Evolutionary conservation across 2,113 vertebrate species (phyloP), one percentile per base, ranked within the genome.

Genomic region (Butastur rufipennis): DNA sequence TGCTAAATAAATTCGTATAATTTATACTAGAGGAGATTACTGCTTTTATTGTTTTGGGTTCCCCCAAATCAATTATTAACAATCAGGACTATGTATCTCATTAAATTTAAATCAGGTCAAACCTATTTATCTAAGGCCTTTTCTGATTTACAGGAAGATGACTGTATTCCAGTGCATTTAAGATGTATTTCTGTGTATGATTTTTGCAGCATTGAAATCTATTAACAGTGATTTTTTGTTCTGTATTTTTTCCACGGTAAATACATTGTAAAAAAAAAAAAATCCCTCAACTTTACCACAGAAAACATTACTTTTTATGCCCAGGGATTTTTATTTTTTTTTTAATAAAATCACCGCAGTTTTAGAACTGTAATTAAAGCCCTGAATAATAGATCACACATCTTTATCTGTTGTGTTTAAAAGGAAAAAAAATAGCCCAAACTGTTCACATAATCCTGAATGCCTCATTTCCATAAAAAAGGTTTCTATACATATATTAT

Each of bases 401-500:
- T 97, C 94, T 95, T 94, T 85, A 94, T 92, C 96, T 94, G 66
- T 97, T 97, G 83, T 96, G 96, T 97, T 96, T 95, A 94, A 98
- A 97, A 93, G 58, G 71, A 32, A 79, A 55, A 93, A 94, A 86
- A 82, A 94, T 95, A 91, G 87, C 95, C 91, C 96, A 97, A 90
- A 96, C 90, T 63, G 26, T 81, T 97, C 93, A 79, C 96, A 97
- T 96, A 97, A 97, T 93, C 84, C 50, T 88, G 97, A 98, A 97
- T 89, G 95, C 93, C 97, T 97, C 95, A 95, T 98, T 98, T 97
- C 97, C 97, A 97, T 97, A 95, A 97, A 82, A 98, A 98, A 98
- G 96, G 55, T 97, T 98, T 95, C 97, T 96, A 97, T 97, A 97
- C 78, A 92, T 97, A 97, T 96, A 97, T 97, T 98, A 98, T 97